Evolutionary conservation across 2,888 invertebrate species (phyloP), one percentile per base, ranked within the genome.

Genomic region (Agrotis puta): DNA sequence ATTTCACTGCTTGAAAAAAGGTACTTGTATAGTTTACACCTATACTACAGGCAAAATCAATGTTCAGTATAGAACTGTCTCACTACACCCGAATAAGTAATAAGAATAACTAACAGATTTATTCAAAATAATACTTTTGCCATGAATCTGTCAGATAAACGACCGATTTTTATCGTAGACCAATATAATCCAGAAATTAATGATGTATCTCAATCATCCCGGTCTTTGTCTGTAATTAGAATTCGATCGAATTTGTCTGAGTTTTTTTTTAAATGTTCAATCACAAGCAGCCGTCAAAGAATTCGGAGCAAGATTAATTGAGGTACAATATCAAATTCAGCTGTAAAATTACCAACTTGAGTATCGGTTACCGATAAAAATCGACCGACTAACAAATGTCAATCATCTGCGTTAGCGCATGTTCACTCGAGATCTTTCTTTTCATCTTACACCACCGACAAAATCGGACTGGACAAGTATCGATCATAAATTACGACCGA

Each of bases 1-100:
- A 70, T 45, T 57, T 63, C 66, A 48, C 64, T 65, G n/a, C 9
- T 66, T 27, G 16, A 45, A 57, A 74, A 57, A 14, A 39, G 39
- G 11, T 48, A 66, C 24, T 67, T 22, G 51, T 65, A 48, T 45
- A 66, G 22, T 33, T 45, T 39, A 22, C 5, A 50, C 9, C 39
- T 61, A 71, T 20, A 53, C 27, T 51, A 43, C 48, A 64, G 65
- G 7, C 53, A 64, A 64, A 50, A 13, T 18, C 65, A 20, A 58
- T 53, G 33, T 43, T 43, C 39, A 27, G 7, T 18, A n/a, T 27
- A 2, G n/a, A 6, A 56, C 22, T 68, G 27, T 18, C 5, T 13
- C 50, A 70, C 14, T 33, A 56, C 50, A 50, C 18, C 20, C n/a
- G 7, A 11, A 33, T n/a, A 76, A 45, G 33, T 22, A 50, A 45